A percentile compares a stretch with the other conserved stretches of the same genome.
These are phyloP conservation scores for Helarctos malayanus DNA, from an alignment of 2,797 vertebrate genomes.

Conservation along the genomic window DNA sequence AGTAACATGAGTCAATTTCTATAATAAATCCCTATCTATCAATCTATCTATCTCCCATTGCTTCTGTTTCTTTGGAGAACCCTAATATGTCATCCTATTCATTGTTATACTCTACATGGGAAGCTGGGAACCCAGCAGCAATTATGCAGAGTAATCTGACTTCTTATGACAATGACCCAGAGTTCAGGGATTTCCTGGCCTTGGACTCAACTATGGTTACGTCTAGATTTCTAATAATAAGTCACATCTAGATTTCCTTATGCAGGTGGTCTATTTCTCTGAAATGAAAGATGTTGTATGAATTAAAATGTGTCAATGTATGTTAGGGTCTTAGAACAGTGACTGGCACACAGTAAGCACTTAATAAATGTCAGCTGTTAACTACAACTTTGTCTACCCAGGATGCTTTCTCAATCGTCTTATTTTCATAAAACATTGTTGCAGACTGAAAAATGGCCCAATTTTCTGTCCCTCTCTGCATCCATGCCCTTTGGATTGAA, in stretches of 20 bases:
- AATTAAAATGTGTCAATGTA: background rate
- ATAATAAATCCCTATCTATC: background rate
- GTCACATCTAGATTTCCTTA: background rate
- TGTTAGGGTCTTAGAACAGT: background rate
- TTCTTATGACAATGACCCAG: background rate
- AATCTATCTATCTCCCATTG: background rate
- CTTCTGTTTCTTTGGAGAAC: background rate
- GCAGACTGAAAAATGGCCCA: background rate
- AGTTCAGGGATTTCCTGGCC: background rate
- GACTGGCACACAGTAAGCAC: background rate
- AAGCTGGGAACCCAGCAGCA: background rate
- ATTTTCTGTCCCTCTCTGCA: background rate
- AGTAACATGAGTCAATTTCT: background rate
- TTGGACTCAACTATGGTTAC: background rate
- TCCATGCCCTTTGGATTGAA: background rate
- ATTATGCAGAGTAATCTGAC: background rate
- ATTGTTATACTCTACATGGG: background rate
- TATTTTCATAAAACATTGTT: background rate
- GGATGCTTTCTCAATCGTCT: background rate
- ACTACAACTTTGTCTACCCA: background rate
- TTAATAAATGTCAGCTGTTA: constrained; percentile 13
- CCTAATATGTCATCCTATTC: background rate
- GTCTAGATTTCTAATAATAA: background rate
- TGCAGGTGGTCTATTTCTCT: background rate
- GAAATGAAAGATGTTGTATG: background rate